phyloP scores from a whole-genome alignment of 2,888 invertebrate genomes.

The Drosophila stalkeri region DNA sequence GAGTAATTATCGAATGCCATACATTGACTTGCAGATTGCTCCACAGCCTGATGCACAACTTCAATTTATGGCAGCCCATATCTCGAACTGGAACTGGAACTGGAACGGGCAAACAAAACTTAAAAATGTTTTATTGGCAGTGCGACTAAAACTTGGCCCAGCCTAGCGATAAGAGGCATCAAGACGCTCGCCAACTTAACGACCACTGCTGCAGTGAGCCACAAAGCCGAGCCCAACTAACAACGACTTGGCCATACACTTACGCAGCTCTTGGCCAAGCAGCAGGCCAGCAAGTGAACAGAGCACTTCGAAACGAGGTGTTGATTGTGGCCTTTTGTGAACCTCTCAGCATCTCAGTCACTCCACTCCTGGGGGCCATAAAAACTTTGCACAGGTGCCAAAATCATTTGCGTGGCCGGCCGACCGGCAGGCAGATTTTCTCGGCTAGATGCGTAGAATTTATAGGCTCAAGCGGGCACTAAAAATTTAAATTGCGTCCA shows the following conservation, averaged over 20 bases:
- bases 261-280: not conserved
- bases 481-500: conserved; percentile 77
- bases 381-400: conserved; percentile 62
- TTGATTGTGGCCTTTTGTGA: conserved; percentile 67
- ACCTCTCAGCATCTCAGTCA: conserved; percentile 49
- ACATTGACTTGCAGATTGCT: conserved; percentile 5
- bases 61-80: conserved; percentile 41
- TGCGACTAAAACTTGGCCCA: conserved; percentile 41
- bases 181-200: conserved; percentile 50
- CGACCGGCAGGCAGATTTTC: conserved; percentile 14
- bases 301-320: conserved; percentile 48
- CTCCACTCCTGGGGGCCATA: conserved; percentile 40
- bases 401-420: conserved; percentile 42
- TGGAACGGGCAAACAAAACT: conserved; percentile 36
- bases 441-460: conserved; percentile 60
- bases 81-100: conserved; percentile 12
- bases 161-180: conserved; percentile 53
- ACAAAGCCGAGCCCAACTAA: not conserved
- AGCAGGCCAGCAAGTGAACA: not conserved
- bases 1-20: conserved; percentile 15
- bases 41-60: conserved; percentile 10
- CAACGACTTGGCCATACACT: conserved; percentile 39
- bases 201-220: conserved; percentile 45
- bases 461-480: conserved; percentile 68
- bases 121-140: conserved; percentile 59